Evolutionary conservation across 2,888 invertebrate species (phyloP).

Genomic region (Leptothorax acervorum): DNA sequence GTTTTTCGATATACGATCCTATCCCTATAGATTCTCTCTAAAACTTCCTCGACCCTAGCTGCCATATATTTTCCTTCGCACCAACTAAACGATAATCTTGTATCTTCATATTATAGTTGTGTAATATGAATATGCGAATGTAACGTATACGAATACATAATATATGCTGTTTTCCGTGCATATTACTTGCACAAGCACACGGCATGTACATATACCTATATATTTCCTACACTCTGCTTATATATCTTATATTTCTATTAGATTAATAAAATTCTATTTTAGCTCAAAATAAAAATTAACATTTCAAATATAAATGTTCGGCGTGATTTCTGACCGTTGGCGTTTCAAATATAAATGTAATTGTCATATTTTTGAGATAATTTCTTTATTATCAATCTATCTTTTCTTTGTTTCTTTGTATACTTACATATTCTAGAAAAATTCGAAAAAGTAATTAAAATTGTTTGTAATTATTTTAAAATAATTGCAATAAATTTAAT

Average conservation of each 20-base stretch:
- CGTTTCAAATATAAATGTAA: not conserved
- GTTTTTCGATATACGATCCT: constrained; percentile 57
- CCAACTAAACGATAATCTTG: constrained; percentile 55
- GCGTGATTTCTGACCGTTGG: too few species aligned
- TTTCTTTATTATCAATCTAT: not conserved
- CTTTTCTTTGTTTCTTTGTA: not conserved
- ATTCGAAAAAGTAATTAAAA: not conserved
- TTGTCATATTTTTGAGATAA: not conserved
- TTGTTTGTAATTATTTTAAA: not conserved
- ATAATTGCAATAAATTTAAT: constrained; percentile 1
- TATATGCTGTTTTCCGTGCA: not conserved
- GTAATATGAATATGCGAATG: constrained; percentile 32
- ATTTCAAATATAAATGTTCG: not conserved
- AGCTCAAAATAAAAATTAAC: not conserved
- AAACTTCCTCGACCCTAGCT: constrained; percentile 38
- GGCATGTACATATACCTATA: not conserved
- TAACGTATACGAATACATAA: constrained; percentile 20
- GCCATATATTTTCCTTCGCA: constrained; percentile 30
- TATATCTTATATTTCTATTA: not conserved
- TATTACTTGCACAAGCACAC: not conserved
- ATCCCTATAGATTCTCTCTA: constrained; percentile 62
- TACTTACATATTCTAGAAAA: not conserved
- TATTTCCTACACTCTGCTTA: not conserved
- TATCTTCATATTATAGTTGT: constrained; percentile 47
- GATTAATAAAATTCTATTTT: not conserved